Evolutionary conservation across 2,888 invertebrate genomes (phyloP), one percentile per base, ranked within the genome.

Genomic region (Coenonympha arcania): DNA sequence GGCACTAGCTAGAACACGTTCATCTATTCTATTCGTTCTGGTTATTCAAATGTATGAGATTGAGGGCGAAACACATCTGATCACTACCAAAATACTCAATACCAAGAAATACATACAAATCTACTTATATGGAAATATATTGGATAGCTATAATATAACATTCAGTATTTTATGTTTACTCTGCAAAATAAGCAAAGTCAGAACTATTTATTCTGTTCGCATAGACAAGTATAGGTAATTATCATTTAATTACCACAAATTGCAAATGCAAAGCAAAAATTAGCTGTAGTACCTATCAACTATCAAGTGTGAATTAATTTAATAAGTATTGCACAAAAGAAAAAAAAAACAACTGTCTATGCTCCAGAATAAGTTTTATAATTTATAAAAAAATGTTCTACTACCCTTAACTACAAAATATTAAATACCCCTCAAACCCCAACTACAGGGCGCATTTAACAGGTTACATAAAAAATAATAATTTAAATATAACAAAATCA

Each of bases 121-220:
- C 69, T 69, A 71, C 68, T 58, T 52, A 60, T 53, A 62, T 60
- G 62, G 62, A 62, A n/a, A 61, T 60, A 56, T 30, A 48, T 59
- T 53, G 48, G 50, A 57, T 60, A 53, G 58, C 60, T 68, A 64
- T 67, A 73, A 74, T 71, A 76, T 73, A 73, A 79, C 79, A 79
- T 79, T 74, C 76, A 73, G 61, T 71, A 67, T 69, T 68, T 66
- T 63, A 69, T 65, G 66, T 66, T 15, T 69, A 66, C 68, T 69
- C 55, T 72, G 76, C 61, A 73, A 73, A 70, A 66, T 58, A 67
- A 66, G 70, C 68, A 62, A 61, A 60, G 56, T 60, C 60, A 61
- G 62, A 65, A 62, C 68, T 56, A 52, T 48, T 54, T 54, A 60
- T 64, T 69, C 68, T 73, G 63, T 63, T 68, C 55, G 68, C 73